Conservation (phyloP, 2,888 invertebrate genomes). For the Seira musarum region DNA sequence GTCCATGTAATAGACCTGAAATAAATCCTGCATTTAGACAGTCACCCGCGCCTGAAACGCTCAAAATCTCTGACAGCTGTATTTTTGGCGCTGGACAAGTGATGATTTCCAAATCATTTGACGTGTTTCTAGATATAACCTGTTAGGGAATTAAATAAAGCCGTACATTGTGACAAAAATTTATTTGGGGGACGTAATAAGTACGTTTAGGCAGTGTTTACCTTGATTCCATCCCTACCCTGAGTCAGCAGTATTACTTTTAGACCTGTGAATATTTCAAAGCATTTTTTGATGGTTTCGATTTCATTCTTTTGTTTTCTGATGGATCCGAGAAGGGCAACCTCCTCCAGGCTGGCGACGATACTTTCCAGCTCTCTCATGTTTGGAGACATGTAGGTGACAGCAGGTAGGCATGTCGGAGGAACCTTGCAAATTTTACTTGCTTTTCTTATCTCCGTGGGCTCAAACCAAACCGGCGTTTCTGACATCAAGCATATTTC, state of each 20-base stretch:
- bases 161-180: too few relatives aligned
- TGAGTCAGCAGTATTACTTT: constrained; percentile 65
- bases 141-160: too few relatives aligned
- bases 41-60: constrained; percentile 89
- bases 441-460: constrained; percentile 87
- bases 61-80: constrained; percentile 73
- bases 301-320: background rate
- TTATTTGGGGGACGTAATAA: too few relatives aligned
- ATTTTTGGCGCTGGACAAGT: constrained; percentile 70
- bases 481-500: constrained; percentile 77
- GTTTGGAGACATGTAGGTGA: constrained; percentile 85
- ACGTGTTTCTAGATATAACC: too few relatives aligned
- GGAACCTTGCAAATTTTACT: constrained; percentile 78
- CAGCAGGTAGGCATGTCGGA: constrained; percentile 71
- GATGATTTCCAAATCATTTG: constrained; percentile 54
- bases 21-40: constrained; percentile 79
- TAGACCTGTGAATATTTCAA: constrained; percentile 61
- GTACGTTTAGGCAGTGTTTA: too few relatives aligned
- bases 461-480: constrained; percentile 91
- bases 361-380: constrained; percentile 79
- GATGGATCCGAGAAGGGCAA: constrained; percentile 62
- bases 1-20: constrained; percentile 76
- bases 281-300: constrained; percentile 46
- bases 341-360: constrained; percentile 78
- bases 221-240: constrained; percentile 66